Evolutionary conservation across 2,113 vertebrate genomes (phyloP).

Genomic region (Gallinago media): DNA sequence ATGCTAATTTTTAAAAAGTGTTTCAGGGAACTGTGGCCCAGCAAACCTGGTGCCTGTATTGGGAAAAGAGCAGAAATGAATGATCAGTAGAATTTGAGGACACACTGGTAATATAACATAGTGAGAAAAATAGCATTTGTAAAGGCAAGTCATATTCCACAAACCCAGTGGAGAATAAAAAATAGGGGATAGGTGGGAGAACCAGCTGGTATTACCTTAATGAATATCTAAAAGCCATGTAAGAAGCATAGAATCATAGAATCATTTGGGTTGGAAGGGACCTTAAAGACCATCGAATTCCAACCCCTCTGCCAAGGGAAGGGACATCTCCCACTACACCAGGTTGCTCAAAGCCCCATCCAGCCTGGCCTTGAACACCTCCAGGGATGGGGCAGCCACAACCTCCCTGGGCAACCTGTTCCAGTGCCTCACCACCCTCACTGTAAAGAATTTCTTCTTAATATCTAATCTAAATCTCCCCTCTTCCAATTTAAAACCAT

Average conservation of each 20-base stretch:
- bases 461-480: too few relatives aligned
- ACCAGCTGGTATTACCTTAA: not conserved
- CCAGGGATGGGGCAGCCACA: too few relatives aligned
- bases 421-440: too few relatives aligned
- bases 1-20: not conserved
- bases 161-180: not conserved
- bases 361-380: too few relatives aligned
- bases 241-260: not conserved
- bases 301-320: too few relatives aligned
- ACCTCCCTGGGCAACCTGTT: too few relatives aligned
- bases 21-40: not conserved
- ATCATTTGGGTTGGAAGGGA: too few relatives aligned
- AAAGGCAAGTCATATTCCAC: not conserved
- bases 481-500: too few relatives aligned
- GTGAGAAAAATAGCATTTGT: not conserved
- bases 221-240: not conserved
- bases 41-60: not conserved
- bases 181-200: not conserved
- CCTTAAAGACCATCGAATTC: too few relatives aligned
- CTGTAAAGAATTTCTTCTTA: too few relatives aligned
- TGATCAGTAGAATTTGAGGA: not conserved
- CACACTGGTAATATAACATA: not conserved
- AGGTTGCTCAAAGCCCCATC: too few relatives aligned
- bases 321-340: too few relatives aligned
- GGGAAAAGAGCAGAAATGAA: not conserved